These are phyloP conservation scores for Eira barbara DNA, from an alignment of 2,113 vertebrate species.

Conservation along the genomic window DNA sequence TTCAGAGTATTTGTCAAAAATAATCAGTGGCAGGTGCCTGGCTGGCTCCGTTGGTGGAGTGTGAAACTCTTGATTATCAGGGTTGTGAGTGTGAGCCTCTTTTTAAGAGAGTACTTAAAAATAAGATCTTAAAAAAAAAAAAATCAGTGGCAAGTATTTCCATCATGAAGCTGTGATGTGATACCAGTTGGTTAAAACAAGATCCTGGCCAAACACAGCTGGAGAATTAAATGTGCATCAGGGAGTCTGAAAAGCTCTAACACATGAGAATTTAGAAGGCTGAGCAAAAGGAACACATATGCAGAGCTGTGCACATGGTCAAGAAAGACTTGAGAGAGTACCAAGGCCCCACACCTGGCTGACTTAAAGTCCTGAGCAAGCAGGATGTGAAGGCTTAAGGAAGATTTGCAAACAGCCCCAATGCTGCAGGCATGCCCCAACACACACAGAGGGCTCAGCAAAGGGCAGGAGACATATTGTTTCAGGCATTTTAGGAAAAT, in stretches of 20 bases:
- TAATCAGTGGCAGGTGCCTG: background rate
- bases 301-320: background rate
- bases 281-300: background rate
- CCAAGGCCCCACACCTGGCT: rapidly evolving
- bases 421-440: rapidly evolving
- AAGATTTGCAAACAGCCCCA: background rate
- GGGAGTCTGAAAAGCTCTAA: background rate
- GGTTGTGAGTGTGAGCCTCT: background rate
- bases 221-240: background rate
- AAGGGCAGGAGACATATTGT: background rate
- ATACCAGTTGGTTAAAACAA: background rate
- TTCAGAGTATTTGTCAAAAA: background rate
- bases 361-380: background rate
- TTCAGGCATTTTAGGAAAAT: background rate
- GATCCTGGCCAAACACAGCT: background rate
- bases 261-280: background rate
- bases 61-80: background rate
- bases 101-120: background rate
- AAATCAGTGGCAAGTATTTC: background rate
- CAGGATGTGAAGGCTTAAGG: background rate
- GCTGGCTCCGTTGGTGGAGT: background rate
- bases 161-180: background rate
- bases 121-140: background rate
- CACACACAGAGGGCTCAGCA: background rate
- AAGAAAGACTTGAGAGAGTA: background rate